Evolutionary conservation across 2,797 vertebrate species (phyloP), one percentile per base, ranked within the genome.

Genomic region (Crypturellus tataupa): DNA sequence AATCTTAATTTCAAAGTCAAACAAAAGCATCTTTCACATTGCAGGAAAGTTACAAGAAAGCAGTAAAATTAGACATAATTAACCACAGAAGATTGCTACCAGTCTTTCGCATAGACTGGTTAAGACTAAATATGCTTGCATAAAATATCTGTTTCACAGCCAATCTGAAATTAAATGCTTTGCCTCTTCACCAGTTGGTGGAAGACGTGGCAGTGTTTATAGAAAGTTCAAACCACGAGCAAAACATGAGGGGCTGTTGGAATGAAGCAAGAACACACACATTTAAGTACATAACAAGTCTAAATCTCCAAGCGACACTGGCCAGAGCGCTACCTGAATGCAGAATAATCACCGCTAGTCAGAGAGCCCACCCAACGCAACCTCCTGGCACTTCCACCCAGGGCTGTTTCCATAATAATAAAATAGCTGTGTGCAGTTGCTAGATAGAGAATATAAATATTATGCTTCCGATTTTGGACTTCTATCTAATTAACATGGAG

Each of bases 1-100:
- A 96, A 97, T 93, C 62, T 91, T 68, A 96, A 85, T 84, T 80
- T 90, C 80, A 47, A 85, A 92, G 39, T 88, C 62, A 97, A 93
- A 95, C 77, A 80, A 89, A 91, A 93, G 59, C 12, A 63, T 89
- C 68, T 87, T 91, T 95, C 84, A 89, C 31, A 8, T 58, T 84
- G 44, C 60, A 69, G 64, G 77, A 92, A 94, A 81, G 76, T 73
- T 73, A 93, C 44, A 92, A 89, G 35, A 82, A 88, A 92, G 62
- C 59, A 80, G 77, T 72, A 77, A 89, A 94, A 87, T 84, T 44
- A 85, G 51, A 69, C 63, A 35, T n/a, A 87, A 81, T 93, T 77
- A 79, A 85, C 35, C 31, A 65, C 35, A 39, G n/a, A 39, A 79
- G 72, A 49, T 17, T 69, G 39, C 1, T 9, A 87, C 12, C 44